phyloP scores from a whole-genome alignment of 2,113 vertebrate genomes.

The Pollachius pollachius region DNA sequence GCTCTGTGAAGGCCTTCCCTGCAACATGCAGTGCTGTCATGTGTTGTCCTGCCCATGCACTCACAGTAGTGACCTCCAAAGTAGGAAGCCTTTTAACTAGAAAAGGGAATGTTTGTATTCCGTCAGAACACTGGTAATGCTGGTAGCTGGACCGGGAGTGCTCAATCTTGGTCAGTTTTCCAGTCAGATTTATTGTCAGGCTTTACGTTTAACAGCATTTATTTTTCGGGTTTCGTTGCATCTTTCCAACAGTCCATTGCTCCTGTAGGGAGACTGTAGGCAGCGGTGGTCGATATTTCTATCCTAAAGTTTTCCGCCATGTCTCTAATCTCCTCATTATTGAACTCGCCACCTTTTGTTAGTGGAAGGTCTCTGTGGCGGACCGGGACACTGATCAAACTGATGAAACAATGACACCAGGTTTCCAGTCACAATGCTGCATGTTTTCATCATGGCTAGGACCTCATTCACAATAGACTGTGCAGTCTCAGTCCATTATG shows the following conservation, averaged over 20 bases:
- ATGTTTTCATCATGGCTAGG: slow-evolving; percentile 25
- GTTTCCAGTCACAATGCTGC: background rate
- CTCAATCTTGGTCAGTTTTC: slow-evolving; percentile 23
- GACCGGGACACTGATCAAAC: slow-evolving; percentile 28
- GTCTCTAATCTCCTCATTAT: too few relatives aligned
- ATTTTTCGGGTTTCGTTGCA: slow-evolving; percentile 12
- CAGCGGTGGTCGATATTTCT: too few relatives aligned
- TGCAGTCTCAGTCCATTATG: slow-evolving; percentile 22
- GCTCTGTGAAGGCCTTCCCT: slow-evolving; percentile 30
- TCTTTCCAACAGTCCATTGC: slow-evolving; percentile 1
- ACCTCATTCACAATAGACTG: slow-evolving; percentile 8
- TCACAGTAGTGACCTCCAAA: slow-evolving; percentile 19
- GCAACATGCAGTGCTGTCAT: slow-evolving; percentile 21
- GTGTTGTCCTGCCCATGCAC: slow-evolving; percentile 23
- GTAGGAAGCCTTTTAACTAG: slow-evolving; percentile 25
- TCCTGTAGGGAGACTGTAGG: too few relatives aligned
- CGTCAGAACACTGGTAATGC: slow-evolving; percentile 31
- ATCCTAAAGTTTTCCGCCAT: too few relatives aligned
- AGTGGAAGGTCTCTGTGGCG: too few relatives aligned
- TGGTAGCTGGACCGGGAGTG: slow-evolving; percentile 40
- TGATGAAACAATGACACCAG: slow-evolving; percentile 21
- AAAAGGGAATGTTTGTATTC: slow-evolving; percentile 36
- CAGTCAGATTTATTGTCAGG: too few relatives aligned
- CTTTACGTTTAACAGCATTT: slow-evolving; percentile 17
- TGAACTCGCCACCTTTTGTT: too few relatives aligned